Conservation (phyloP, 2,113 vertebrate genomes). For the Clinocottus analis region DNA sequence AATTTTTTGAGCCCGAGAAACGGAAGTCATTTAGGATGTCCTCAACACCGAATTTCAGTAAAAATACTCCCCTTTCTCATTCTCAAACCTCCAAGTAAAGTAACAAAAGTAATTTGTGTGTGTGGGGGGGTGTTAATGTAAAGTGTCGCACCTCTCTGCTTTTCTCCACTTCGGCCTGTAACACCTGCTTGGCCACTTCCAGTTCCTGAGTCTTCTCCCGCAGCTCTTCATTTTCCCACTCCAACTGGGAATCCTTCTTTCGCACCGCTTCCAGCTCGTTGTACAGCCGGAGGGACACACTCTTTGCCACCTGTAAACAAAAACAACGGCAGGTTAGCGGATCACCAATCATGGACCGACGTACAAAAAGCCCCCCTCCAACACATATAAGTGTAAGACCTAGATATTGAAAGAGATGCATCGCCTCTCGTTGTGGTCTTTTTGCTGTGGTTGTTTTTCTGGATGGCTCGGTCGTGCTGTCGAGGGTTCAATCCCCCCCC, state of each 20-base stretch:
- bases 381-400: not conserved
- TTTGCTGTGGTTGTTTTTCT: no score
- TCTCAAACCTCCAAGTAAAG: not conserved
- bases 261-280: constrained; percentile 91
- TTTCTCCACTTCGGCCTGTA: constrained; percentile 94
- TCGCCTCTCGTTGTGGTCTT: not conserved
- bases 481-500: no score
- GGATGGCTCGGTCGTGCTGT: no score
- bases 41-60: not conserved
- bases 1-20: not conserved
- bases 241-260: constrained; percentile 90
- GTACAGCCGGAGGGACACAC: constrained; percentile 93
- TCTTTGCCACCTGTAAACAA: constrained; percentile 91
- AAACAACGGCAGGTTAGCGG: constrained; percentile 18
- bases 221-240: constrained; percentile 92
- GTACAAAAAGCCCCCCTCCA: not conserved
- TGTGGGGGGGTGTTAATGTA: not conserved
- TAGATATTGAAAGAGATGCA: not conserved
- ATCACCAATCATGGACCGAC: not conserved
- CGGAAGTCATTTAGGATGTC: not conserved
- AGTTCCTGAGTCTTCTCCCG: constrained; percentile 91
- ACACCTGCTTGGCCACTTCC: constrained; percentile 93
- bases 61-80: not conserved
- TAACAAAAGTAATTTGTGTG: not conserved
- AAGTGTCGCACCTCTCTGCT: constrained; percentile 85